Evolutionary conservation across 2,888 invertebrate genomes (phyloP), one percentile per base, ranked within the genome.

Genomic region (Melieria picta): DNA sequence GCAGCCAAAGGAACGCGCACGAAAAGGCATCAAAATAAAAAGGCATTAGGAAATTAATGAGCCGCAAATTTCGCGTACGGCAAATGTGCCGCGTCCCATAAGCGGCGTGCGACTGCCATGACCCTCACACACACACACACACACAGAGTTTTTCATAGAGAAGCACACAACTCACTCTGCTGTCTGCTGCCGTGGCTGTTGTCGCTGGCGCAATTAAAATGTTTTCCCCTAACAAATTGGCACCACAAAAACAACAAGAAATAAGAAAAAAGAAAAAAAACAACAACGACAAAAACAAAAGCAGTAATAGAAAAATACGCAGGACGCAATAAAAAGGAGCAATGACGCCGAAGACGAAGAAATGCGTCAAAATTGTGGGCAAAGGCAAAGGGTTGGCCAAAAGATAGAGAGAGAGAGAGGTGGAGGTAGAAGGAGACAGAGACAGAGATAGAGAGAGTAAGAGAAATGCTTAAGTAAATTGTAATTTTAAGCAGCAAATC

Each of bases 1-100:
- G 13, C 9, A 52, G 43, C 16, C 30, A 43, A 46, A 16, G 5
- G 7, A 46, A 63, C n/a, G 7, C 7, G 5, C 9, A n/a, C 5
- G 13, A 6, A n/a, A 63, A 47, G n/a, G 42, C 9, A 63, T 16
- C 30, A 64, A 64, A 64, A 58, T 68, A 72, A 76, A 77, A 72
- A 58, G 72, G 60, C 76, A 80, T 77, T 80, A 74, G 45, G 72
- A 75, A 81, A 79, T 80, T 80, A 81, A 80, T 81, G 78, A 76
- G 75, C 72, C 74, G 75, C 78, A 75, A 62, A 62, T 62, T 43
- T 43, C 62, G n/a, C 16, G 45, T 30, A 30, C 5, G 10, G 30
- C 52, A 11, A 50, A 30, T 30, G 30, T 50, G 50, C 50, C 11
- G 50, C 50, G 2, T 50, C 11, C 10, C 11, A 10, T 50, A 11